phyloP scores from a whole-genome alignment of 2,888 invertebrate genomes.

The Patella ulyssiponensis region DNA sequence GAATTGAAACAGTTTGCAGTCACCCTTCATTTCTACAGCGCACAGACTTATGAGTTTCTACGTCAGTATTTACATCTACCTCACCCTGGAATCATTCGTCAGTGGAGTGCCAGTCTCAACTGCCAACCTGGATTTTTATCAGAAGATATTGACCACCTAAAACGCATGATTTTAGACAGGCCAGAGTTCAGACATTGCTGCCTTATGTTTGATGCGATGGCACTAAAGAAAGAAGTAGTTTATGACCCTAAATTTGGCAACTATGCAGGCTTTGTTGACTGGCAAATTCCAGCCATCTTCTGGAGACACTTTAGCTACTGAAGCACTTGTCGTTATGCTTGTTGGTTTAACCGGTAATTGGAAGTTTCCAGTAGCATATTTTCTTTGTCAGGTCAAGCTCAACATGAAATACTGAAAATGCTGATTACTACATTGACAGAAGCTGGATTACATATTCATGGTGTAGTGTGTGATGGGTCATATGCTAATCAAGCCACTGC shows the following conservation, averaged over 20 bases:
- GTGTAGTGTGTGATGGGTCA: too few species aligned
- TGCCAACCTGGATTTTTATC: conserved; percentile 14
- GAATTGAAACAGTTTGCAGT: conserved; percentile 18
- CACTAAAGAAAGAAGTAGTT: neutral
- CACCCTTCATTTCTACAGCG: conserved; percentile 10
- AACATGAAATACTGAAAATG: neutral
- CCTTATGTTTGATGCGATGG: conserved; percentile 17
- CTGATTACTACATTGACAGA: conserved; percentile 1
- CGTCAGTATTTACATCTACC: conserved; percentile 14
- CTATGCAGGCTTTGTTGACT: conserved; percentile 3
- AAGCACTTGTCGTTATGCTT: conserved; percentile 12
- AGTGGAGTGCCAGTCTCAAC: too few species aligned
- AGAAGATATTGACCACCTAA: conserved; percentile 6
- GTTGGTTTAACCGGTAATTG: conserved; percentile 10
- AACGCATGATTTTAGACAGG: neutral
- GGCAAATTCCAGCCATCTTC: neutral
- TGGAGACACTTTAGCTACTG: neutral
- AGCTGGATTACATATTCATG: neutral
- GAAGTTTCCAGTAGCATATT: conserved; percentile 18
- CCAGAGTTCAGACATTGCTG: neutral
- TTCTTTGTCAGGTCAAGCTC: neutral
- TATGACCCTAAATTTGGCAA: neutral
- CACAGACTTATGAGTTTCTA: conserved; percentile 7
- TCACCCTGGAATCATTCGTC: conserved; percentile 11
- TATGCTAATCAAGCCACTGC: neutral